Conservation (phyloP, 2,113 vertebrate species). For the Trematomus loennbergii region DNA sequence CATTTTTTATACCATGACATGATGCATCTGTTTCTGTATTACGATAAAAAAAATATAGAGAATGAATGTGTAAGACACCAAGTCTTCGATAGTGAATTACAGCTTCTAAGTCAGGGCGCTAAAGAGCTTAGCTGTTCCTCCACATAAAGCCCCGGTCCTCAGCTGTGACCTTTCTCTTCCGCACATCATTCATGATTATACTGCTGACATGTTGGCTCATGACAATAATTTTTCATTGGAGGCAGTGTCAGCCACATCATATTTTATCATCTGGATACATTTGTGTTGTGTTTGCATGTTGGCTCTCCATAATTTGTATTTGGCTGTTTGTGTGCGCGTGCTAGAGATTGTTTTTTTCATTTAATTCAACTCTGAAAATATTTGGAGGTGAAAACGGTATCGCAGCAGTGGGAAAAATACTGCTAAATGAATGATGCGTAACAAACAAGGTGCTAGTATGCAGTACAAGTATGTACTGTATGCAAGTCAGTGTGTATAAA, state of each 20-base stretch:
- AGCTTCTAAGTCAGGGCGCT: slow-evolving; percentile 61
- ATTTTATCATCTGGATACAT: slow-evolving; percentile 81
- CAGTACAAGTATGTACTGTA: slow-evolving; percentile 4
- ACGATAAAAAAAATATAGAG: slow-evolving; percentile 21
- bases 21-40: slow-evolving; percentile 29
- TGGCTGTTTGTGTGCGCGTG: slow-evolving; percentile 66
- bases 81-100: slow-evolving; percentile 64
- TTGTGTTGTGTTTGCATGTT: slow-evolving; percentile 75
- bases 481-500: slow-evolving; percentile 25
- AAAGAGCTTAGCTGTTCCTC: slow-evolving; percentile 78
- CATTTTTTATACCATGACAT: slow-evolving; percentile 23
- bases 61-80: slow-evolving; percentile 37
- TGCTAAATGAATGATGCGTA: slow-evolving; percentile 43
- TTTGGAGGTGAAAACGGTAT: slow-evolving; percentile 62
- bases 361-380: slow-evolving; percentile 59
- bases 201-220: slow-evolving; percentile 80
- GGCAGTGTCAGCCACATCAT: slow-evolving; percentile 77
- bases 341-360: slow-evolving; percentile 67
- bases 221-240: slow-evolving; percentile 81
- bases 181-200: slow-evolving; percentile 76
- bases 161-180: slow-evolving; percentile 81
- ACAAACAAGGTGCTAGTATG: slow-evolving; percentile 25
- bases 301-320: slow-evolving; percentile 71
- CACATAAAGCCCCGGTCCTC: slow-evolving; percentile 74
- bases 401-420: slow-evolving; percentile 43